Percentiles rank a stretch among this genome's conserved stretches.
Conservation (phyloP, 2,113 vertebrate genomes). For the Mirza zaza region DNA sequence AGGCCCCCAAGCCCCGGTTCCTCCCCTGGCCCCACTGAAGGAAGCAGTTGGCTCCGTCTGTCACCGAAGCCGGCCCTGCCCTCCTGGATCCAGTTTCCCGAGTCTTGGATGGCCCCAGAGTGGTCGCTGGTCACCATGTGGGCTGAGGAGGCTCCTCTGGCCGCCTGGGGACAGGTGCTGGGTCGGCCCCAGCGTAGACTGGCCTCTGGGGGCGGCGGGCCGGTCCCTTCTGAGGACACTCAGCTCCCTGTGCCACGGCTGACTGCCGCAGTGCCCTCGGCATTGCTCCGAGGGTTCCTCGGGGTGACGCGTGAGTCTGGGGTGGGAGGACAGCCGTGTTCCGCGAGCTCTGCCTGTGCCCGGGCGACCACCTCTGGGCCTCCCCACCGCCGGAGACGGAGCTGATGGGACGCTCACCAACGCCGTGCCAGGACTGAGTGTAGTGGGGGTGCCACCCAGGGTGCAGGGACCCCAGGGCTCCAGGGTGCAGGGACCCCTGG, state of each 20-base stretch:
- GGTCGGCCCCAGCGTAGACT: too few relatives aligned
- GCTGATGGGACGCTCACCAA: fast-evolving
- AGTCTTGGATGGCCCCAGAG: neutral
- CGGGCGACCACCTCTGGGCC: neutral
- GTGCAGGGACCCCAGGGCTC: too few relatives aligned
- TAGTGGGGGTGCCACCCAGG: too few relatives aligned
- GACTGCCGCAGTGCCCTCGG: neutral
- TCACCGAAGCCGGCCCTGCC: neutral
- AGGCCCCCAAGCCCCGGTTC: neutral
- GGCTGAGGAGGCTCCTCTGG: neutral
- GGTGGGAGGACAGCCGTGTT: neutral
- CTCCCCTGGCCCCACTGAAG: neutral
- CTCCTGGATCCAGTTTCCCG: neutral
- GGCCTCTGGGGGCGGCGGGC: neutral
- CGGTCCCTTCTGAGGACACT: neutral
- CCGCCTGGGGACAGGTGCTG: neutral
- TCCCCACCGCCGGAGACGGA: neutral
- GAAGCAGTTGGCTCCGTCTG: constrained; percentile 45
- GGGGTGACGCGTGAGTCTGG: too few relatives aligned
- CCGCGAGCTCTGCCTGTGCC: neutral
- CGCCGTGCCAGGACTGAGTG: neutral
- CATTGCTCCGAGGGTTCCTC: fast-evolving
- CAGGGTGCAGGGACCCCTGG: neutral
- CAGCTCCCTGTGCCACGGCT: neutral
- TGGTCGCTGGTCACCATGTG: neutral